Percentiles rank a stretch among this genome's conserved stretches.
Evolutionary conservation across 30 jellyfish, hydroid and myxozoan genomes (phyloP).

Genomic region (Pelagia noctiluca): DNA sequence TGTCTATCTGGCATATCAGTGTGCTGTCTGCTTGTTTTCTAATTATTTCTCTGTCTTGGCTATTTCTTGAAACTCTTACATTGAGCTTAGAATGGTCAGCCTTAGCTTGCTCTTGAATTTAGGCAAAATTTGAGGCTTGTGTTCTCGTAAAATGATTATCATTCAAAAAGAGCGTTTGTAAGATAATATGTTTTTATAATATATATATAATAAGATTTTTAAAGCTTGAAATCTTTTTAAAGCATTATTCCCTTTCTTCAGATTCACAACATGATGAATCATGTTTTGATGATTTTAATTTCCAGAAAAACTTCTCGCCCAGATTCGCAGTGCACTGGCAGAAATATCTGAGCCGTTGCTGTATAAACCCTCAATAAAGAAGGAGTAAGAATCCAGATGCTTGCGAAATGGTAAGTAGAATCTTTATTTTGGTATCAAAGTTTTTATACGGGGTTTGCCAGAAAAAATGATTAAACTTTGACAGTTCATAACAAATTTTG

Average conservation of each 20-base stretch:
- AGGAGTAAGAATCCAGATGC: background rate
- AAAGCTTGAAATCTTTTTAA: background rate
- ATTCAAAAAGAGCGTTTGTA: background rate
- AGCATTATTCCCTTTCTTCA: background rate
- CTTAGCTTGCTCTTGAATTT: too few species aligned
- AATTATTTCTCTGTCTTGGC: too few species aligned
- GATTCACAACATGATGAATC: background rate
- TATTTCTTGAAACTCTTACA: too few species aligned
- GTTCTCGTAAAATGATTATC: too few species aligned
- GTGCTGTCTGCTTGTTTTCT: too few species aligned
- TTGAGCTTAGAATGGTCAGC: too few species aligned
- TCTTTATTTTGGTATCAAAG: background rate
- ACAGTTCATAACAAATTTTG: too few species aligned
- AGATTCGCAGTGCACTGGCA: constrained; percentile 63
- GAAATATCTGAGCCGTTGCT: constrained; percentile 71
- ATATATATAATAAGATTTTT: background rate
- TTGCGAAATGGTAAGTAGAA: constrained; percentile 11
- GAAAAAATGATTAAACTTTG: too few species aligned
- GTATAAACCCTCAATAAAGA: constrained; percentile 22
- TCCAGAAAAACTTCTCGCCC: constrained; percentile 56
- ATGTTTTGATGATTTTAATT: background rate
- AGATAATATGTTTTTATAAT: background rate
- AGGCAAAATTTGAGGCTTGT: too few species aligned
- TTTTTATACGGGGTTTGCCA: too few species aligned
- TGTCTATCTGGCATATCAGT: too few species aligned